phyloP scores from a whole-genome alignment of 2,113 vertebrate species.

The Promerops cafer region DNA sequence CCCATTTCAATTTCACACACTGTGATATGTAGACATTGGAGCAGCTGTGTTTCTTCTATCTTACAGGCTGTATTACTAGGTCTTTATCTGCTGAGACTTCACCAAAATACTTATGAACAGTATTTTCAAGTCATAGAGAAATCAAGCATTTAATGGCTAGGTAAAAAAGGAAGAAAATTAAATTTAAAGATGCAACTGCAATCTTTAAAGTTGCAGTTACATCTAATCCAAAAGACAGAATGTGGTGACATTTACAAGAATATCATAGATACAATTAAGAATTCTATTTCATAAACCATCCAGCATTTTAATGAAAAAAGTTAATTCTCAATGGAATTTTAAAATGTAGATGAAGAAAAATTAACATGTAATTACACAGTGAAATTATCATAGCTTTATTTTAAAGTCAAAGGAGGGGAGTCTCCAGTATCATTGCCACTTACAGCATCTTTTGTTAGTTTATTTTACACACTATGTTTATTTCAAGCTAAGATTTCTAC shows the following conservation, averaged over 20 bases:
- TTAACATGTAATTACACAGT: constrained; percentile 58
- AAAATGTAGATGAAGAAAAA: constrained; percentile 62
- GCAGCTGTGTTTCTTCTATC: not conserved
- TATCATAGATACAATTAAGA: constrained; percentile 44
- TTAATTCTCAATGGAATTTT: constrained; percentile 58
- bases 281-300: constrained; percentile 55
- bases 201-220: constrained; percentile 21
- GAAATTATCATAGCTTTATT: constrained; percentile 47
- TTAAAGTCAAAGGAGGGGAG: constrained; percentile 26
- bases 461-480: constrained; percentile 37
- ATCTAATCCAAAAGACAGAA: constrained; percentile 3
- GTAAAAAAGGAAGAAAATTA: constrained; percentile 34
- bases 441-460: constrained; percentile 15
- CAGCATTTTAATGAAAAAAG: constrained; percentile 60
- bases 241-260: constrained; percentile 43
- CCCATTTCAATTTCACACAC: not conserved
- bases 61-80: not conserved
- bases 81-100: not conserved
- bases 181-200: constrained; percentile 41
- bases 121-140: constrained; percentile 10
- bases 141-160: constrained; percentile 16
- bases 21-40: not conserved
- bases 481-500: not conserved
- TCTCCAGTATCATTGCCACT: constrained; percentile 12
- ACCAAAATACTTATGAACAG: not conserved